These are phyloP conservation scores for Dasypolia templi DNA, from an alignment of 2,888 invertebrate genomes.

Conservation along the genomic window DNA sequence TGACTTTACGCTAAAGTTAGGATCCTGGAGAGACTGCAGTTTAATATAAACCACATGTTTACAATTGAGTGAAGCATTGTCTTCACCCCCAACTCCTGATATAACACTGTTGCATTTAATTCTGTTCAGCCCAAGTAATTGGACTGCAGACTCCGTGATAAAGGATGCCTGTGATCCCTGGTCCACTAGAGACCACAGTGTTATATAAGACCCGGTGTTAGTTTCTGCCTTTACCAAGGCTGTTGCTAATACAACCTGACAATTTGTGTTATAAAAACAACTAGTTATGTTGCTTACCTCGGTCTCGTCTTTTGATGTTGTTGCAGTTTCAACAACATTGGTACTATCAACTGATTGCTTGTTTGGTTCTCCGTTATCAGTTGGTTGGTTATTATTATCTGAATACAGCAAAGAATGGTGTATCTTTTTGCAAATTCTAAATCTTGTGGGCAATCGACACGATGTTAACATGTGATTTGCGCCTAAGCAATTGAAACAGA, in stretches of 20 bases:
- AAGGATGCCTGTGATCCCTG: neutral
- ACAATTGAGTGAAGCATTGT: neutral
- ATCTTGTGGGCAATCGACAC: constrained; percentile 11
- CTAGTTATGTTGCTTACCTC: neutral
- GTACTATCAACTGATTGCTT: constrained; percentile 6
- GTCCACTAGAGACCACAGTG: constrained; percentile 1
- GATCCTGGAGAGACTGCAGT: constrained; percentile 1
- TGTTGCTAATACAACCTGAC: constrained; percentile 5
- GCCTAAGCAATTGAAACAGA: constrained; percentile 13
- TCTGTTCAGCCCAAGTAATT: too few species aligned
- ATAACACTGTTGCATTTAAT: neutral
- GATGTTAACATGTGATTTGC: constrained; percentile 7
- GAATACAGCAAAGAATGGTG: constrained; percentile 5
- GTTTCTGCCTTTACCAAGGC: neutral
- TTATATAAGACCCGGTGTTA: too few species aligned
- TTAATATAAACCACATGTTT: constrained; percentile 1
- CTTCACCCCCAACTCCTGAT: too few species aligned
- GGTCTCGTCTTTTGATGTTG: constrained; percentile 3
- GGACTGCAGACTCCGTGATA: too few species aligned
- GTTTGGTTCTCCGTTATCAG: neutral
- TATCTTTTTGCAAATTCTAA: constrained; percentile 1
- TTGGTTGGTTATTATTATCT: too few species aligned
- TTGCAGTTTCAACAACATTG: neutral
- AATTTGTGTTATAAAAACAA: neutral
- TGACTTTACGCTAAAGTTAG: neutral